Conservation (phyloP, 2,113 vertebrate species). For the Seriola dumerili region DNA sequence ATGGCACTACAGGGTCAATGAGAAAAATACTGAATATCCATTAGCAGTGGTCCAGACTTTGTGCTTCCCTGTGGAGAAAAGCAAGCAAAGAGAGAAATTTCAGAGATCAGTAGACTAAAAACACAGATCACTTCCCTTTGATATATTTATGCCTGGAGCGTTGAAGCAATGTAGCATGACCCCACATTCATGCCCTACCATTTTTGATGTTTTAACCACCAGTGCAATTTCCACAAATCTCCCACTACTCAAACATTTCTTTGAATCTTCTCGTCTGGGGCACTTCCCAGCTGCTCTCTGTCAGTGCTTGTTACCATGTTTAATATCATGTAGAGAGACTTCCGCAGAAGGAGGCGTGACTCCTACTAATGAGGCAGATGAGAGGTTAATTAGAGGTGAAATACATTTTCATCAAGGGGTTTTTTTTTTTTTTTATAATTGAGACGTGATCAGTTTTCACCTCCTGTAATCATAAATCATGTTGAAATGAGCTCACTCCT, state of each 20-base stretch:
- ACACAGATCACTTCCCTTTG: conserved; percentile 12
- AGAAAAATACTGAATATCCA: neutral
- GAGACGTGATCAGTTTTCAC: conserved; percentile 4
- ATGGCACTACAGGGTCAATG: conserved; percentile 12
- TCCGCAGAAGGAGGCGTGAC: neutral
- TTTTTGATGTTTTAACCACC: neutral
- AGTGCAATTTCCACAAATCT: neutral
- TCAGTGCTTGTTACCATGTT: conserved; percentile 22
- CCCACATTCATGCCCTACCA: conserved; percentile 1
- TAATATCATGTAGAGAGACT: conserved; percentile 3
- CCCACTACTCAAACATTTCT: neutral
- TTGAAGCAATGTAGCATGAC: neutral
- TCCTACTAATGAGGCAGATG: conserved; percentile 20
- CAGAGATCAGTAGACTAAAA: conserved; percentile 8
- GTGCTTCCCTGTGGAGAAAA: conserved; percentile 8
- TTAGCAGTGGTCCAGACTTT: neutral
- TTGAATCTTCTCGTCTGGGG: neutral
- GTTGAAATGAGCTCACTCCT: conserved; percentile 15
- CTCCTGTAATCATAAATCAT: conserved; percentile 4
- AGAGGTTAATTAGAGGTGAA: conserved; percentile 60
- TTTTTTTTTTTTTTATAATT: conserved; percentile 5
- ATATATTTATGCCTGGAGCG: neutral
- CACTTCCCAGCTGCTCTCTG: conserved; percentile 7
- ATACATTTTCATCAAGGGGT: conserved; percentile 5
- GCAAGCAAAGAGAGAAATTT: neutral